Evolutionary conservation across 2,113 vertebrate genomes (phyloP), one percentile per base, ranked within the genome.

Genomic region (Cairina moschata): DNA sequence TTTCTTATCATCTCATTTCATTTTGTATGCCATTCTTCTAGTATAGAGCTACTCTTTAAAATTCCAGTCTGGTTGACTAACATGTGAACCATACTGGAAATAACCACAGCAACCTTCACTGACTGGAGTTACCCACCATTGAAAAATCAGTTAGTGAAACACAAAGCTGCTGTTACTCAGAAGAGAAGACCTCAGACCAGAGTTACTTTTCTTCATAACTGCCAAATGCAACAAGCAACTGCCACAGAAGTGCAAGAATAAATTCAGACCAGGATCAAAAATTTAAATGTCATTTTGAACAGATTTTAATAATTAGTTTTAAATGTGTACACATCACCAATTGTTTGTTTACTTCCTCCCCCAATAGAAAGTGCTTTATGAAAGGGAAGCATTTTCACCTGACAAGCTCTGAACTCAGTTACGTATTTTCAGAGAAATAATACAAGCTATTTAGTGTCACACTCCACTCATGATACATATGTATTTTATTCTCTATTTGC

Each of bases 141-240:
- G 73, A 94, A 95, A 94, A 59, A 79, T 86, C 68, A 65, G 68
- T 94, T 83, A 74, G 38, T 48, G 60, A 78, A 85, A 95, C 11
- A 87, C 68, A 92, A 63, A 91, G 79, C 52, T 63, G 69, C 79
- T 89, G 59, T 85, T 89, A 68, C 13, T 86, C 63, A 69, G 38
- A 92, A 87, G 1, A 3, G 81, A 88, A 92, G 86, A 88, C 75
- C 34, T 86, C 78, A 80, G 58, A 71, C 68, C 48, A 65, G 62
- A 59, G 76, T 55, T 88, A 80, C 56, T 93, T 87, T 59, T 77
- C 83, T 42, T 68, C 60, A 32, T 48, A 95, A 83, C 42, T 68
- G 71, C 60, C 42, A 82, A 67, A 77, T 2, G 34, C 31, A 80
- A 79, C 80, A 66, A 93, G 31, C 28, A 55, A 4, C 15, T 5